These are phyloP conservation scores for Pachypeltis micranthus DNA, from an alignment of 1,140 invertebrate genomes.

Conservation along the genomic window DNA sequence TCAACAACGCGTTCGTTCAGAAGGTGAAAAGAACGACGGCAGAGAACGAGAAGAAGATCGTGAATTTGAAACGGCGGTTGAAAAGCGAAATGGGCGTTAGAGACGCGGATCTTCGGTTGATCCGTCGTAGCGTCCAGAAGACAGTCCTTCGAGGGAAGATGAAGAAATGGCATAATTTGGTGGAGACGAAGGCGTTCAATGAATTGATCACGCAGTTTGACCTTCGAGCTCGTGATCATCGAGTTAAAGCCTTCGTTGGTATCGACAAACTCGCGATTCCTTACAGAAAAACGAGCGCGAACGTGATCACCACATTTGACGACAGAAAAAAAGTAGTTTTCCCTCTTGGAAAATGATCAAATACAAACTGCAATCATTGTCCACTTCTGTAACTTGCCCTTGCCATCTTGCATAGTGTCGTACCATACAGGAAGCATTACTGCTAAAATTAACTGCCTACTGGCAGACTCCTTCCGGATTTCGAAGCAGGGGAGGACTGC, in stretches of 20 bases:
- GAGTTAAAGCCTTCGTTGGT: neutral
- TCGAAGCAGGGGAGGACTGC: too few species aligned
- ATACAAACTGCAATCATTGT: too few species aligned
- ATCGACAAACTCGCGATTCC: slow-evolving; percentile 2
- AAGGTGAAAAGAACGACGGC: neutral
- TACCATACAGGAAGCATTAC: too few species aligned
- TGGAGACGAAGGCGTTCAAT: neutral
- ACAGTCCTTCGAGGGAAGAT: neutral
- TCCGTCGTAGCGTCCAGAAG: neutral
- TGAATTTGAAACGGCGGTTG: neutral
- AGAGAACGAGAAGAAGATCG: neutral
- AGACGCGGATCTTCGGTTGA: neutral
- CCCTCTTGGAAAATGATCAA: too few species aligned
- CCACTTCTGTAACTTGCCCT: too few species aligned
- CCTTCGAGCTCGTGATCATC: neutral
- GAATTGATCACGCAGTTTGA: neutral
- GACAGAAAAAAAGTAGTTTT: neutral
- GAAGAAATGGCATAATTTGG: neutral
- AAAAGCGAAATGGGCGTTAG: neutral
- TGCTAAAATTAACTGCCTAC: too few species aligned
- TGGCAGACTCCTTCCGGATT: too few species aligned
- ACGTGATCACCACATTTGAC: neutral
- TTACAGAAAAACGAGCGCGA: neutral
- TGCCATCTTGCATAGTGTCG: too few species aligned
- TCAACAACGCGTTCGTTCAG: neutral